Evolutionary conservation across 2,113 vertebrate genomes (phyloP).

Genomic region (Gavialis gangeticus): DNA sequence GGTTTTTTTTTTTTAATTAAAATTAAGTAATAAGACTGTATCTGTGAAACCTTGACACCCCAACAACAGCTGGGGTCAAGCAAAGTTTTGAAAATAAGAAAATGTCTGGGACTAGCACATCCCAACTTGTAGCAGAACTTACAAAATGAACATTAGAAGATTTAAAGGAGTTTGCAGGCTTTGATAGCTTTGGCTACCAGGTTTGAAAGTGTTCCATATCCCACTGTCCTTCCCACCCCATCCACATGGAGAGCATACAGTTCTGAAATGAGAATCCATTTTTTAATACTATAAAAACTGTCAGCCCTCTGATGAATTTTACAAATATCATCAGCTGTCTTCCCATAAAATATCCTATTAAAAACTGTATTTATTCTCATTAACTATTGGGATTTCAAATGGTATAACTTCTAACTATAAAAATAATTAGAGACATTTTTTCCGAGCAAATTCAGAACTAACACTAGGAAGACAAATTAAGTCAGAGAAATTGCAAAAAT

Average conservation of each 20-base stretch:
- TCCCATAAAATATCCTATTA: not conserved
- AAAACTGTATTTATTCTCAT: not conserved
- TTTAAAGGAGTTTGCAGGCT: not conserved
- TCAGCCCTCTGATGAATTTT: not conserved
- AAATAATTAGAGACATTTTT: not conserved
- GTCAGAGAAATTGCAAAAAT: not conserved
- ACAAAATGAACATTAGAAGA: not conserved
- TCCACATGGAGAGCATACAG: not conserved
- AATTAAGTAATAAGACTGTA: not conserved
- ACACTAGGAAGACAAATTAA: not conserved
- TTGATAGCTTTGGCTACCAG: not conserved
- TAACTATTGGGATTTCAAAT: not conserved
- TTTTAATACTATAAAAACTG: not conserved
- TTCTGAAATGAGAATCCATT: not conserved
- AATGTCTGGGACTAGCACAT: not conserved
- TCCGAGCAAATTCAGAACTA: not conserved
- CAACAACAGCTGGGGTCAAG: not conserved
- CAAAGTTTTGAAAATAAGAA: not conserved
- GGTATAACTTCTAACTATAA: accelerated
- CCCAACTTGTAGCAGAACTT: not conserved
- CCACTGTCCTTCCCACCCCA: not conserved
- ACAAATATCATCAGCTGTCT: not conserved
- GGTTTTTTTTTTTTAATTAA: not conserved
- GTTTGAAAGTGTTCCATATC: not conserved
- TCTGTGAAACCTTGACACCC: not conserved